Percentiles rank a stretch among this genome's conserved stretches.
These are phyloP conservation scores for Apantesis nais DNA, from an alignment of 2,888 invertebrate species.

Conservation along the genomic window DNA sequence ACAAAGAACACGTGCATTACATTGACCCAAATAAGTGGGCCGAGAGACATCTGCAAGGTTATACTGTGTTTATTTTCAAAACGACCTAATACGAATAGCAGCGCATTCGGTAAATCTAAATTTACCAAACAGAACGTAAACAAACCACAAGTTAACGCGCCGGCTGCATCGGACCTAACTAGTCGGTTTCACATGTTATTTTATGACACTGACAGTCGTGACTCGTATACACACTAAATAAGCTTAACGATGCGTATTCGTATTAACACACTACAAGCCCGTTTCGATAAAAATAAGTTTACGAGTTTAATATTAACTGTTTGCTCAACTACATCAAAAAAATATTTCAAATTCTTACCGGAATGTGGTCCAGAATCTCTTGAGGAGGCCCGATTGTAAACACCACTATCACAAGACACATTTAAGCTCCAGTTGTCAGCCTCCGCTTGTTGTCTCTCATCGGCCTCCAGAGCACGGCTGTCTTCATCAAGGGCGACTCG, in stretches of 20 bases:
- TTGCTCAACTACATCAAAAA: constrained; percentile 34
- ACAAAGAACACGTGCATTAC: constrained; percentile 78
- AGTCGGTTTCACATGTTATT: constrained; percentile 69
- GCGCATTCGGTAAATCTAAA: constrained; percentile 78
- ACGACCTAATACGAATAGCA: constrained; percentile 79
- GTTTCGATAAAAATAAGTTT: constrained; percentile 72
- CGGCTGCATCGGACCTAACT: constrained; percentile 56
- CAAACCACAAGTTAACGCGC: constrained; percentile 75
- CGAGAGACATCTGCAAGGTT: constrained; percentile 80
- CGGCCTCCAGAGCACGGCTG: constrained; percentile 79
- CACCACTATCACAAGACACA: constrained; percentile 86
- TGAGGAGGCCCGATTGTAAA: constrained; percentile 86
- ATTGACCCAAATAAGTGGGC: constrained; percentile 82
- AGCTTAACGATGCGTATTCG: constrained; percentile 64
- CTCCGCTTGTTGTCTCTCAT: constrained; percentile 77
- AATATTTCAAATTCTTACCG: constrained; percentile 62
- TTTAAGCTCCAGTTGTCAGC: constrained; percentile 83
- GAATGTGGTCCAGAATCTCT: constrained; percentile 84
- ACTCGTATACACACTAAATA: constrained; percentile 66
- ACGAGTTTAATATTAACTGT: constrained; percentile 57
- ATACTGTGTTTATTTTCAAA: constrained; percentile 80
- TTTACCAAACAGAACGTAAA: constrained; percentile 82
- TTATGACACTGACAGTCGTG: constrained; percentile 67
- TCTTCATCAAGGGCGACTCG: constrained; percentile 81
- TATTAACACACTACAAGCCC: constrained; percentile 55